Conservation (phyloP, 1,140 invertebrate species). For the Pseudoatta argentina region DNA sequence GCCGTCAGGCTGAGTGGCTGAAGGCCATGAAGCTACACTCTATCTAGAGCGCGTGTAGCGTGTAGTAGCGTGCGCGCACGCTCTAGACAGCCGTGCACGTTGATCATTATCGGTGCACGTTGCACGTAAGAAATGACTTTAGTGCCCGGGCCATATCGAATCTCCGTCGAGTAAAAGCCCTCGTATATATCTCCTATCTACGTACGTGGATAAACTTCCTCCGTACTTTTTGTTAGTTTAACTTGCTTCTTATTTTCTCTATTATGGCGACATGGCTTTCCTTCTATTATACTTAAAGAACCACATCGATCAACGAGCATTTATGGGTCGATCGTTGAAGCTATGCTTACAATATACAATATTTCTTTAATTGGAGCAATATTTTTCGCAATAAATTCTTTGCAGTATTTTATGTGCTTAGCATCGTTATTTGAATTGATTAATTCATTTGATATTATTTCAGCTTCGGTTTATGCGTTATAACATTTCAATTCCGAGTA, state of each 20-base stretch:
- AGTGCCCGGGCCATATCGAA: constrained; percentile 63
- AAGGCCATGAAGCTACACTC: constrained; percentile 10
- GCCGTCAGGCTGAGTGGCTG: constrained; percentile 61
- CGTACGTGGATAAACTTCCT: constrained; percentile 45
- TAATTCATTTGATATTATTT: too few relatives aligned
- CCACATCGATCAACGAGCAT: constrained; percentile 7
- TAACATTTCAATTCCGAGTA: too few relatives aligned
- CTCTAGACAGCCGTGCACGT: constrained; percentile 64
- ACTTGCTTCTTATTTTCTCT: constrained; percentile 36
- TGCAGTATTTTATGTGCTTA: too few relatives aligned
- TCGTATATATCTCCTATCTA: constrained; percentile 36
- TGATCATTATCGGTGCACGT: constrained; percentile 71
- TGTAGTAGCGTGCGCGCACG: constrained; percentile 29
- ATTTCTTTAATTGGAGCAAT: neutral
- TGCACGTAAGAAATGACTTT: constrained; percentile 67
- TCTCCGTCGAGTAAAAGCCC: constrained; percentile 57
- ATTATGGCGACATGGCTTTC: constrained; percentile 20
- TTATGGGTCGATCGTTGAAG: neutral
- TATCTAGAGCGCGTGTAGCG: constrained; percentile 67
- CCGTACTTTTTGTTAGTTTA: constrained; percentile 46
- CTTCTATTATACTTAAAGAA: constrained; percentile 9
- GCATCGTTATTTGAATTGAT: too few relatives aligned
- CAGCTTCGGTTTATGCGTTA: too few relatives aligned
- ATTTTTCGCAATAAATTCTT: too few relatives aligned
- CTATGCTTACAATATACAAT: neutral